These are phyloP conservation scores for Drosophila parabipectinata DNA, from an alignment of 1,140 invertebrate species.

Conservation along the genomic window DNA sequence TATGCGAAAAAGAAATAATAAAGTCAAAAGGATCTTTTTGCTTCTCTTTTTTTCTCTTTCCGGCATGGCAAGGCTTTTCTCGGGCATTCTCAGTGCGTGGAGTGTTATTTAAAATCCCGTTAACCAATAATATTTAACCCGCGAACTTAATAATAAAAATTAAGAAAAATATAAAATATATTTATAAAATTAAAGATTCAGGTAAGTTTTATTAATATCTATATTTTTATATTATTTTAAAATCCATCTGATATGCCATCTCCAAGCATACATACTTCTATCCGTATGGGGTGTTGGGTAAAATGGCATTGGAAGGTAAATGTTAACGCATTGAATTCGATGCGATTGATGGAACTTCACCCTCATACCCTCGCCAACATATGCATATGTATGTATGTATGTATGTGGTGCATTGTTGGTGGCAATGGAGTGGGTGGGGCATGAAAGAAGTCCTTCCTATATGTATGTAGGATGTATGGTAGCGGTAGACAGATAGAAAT, in stretches of 20 bases:
- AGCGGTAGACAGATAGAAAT: constrained; percentile 44
- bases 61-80: too few relatives aligned
- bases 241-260: neutral
- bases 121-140: too few relatives aligned
- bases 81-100: too few relatives aligned
- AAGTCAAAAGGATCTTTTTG: too few relatives aligned
- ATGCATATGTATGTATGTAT: neutral
- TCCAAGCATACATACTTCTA: neutral
- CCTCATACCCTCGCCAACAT: constrained; percentile 3
- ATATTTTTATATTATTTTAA: neutral
- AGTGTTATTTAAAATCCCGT: too few relatives aligned
- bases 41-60: too few relatives aligned
- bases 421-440: neutral
- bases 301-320: constrained; percentile 34
- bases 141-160: too few relatives aligned
- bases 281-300: neutral
- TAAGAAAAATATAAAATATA: too few relatives aligned
- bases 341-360: constrained; percentile 63
- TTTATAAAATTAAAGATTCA: too few relatives aligned
- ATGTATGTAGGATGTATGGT: neutral
- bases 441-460: too few relatives aligned
- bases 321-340: constrained; percentile 61
- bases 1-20: too few relatives aligned
- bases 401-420: neutral
- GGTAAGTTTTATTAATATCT: neutral